Evolutionary conservation across 2,113 vertebrate species (phyloP), one percentile per base, ranked within the genome.

Genomic region (Psittacara wagleri): DNA sequence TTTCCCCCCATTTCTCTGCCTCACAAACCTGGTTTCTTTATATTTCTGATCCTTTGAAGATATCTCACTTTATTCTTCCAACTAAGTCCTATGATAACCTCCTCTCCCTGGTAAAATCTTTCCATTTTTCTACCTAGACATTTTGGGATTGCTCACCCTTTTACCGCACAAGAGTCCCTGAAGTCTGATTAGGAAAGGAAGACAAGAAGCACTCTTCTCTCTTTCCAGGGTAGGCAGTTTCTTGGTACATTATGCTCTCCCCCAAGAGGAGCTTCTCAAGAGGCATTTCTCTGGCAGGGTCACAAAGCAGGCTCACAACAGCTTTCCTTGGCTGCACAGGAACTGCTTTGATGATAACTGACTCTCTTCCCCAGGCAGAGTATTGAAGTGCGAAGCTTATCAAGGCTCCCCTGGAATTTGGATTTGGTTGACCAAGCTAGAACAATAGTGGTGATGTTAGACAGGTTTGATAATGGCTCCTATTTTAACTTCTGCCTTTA

Each of bases 401-500:
- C 86, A 73, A 82, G 86, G 91, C 77, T 84, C 91, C 62, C 86
- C 49, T 57, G 70, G 69, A 96, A 93, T 89, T n/a, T 52, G 52
- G 86, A 93, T 87, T 73, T 95, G 83, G 88, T 86, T 93, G 80
- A 13, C 10, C 4, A 23, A 91, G 68, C 86, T 92, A 88, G 90
- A 92, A 96, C 92, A 93, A 94, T 76, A 92, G 84, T 2, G 9
- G 76, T 18, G 73, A 93, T 90, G 88, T 83, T 67, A 81, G 85
- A 83, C 59, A 94, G 83, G 68, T 88, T 69, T 91, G 62, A 66
- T 90, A 94, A 84, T 86, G 69, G 79, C 68, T 95, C 74, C 83
- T 89, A 80, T 85, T 96, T 94, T 93, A 96, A 96, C 74, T 94
- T 92, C 84, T 91, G 82, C 27, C 62, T 95, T 88, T 66, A 88